phyloP scores from a whole-genome alignment of 1,140 invertebrate genomes.

The Sarcophaga bullata region DNA sequence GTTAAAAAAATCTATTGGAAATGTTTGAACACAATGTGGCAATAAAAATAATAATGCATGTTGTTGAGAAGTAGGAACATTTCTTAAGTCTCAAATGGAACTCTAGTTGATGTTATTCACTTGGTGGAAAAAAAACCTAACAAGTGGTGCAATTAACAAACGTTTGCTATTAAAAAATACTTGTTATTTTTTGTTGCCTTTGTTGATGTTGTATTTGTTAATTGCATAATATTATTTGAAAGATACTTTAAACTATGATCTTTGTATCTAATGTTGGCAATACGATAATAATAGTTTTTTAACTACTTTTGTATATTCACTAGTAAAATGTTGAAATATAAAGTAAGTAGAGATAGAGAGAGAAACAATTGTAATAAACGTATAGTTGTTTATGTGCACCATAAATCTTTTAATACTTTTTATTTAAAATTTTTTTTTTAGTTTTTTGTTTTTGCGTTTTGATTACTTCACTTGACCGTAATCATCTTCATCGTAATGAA shows the following conservation, averaged over 20 bases:
- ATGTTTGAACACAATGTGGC: background rate
- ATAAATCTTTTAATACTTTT: slow-evolving; percentile 4
- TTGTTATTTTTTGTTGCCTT: too few species aligned
- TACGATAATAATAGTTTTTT: too few species aligned
- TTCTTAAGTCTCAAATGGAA: background rate
- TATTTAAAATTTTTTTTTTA: background rate
- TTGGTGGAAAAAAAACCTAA: background rate
- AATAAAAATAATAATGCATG: background rate
- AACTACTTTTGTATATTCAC: too few species aligned
- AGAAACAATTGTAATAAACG: too few species aligned
- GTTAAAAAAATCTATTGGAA: too few species aligned
- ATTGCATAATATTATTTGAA: slow-evolving; percentile 7
- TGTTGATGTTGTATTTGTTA: background rate
- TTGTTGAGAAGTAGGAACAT: background rate
- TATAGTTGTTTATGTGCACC: background rate
- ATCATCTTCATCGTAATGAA: slow-evolving; percentile 23
- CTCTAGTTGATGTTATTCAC: background rate
- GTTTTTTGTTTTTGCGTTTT: background rate
- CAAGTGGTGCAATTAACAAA: slow-evolving; percentile 1
- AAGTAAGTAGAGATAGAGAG: too few species aligned
- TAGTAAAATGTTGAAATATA: too few species aligned
- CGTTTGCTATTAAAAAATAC: background rate
- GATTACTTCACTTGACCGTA: slow-evolving; percentile 37
- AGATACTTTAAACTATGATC: slow-evolving; percentile 19
- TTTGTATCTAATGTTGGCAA: background rate